These are phyloP conservation scores for Crypturellus undulatus DNA, from an alignment of 2,113 vertebrate genomes.

Conservation along the genomic window DNA sequence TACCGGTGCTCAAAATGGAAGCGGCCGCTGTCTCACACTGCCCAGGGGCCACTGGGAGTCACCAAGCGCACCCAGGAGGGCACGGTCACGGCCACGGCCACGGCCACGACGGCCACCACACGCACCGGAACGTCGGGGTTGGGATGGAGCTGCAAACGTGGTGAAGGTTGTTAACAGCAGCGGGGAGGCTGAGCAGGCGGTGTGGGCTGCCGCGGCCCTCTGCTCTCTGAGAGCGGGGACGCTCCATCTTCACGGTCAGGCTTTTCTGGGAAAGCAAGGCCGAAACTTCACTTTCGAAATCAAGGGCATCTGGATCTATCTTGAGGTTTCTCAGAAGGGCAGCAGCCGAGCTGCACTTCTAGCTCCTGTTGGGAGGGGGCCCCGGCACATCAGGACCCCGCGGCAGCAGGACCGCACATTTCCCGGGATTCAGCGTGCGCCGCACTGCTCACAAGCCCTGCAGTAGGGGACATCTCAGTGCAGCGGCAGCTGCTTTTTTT, in stretches of 20 bases:
- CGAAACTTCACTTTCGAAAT: neutral
- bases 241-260: neutral
- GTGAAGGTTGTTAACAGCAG: too few relatives aligned
- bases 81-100: too few relatives aligned
- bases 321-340: neutral
- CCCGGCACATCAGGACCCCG: neutral
- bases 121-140: too few relatives aligned
- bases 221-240: accelerated
- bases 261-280: accelerated
- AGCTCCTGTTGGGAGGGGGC: neutral
- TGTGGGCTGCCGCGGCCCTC: neutral
- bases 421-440: accelerated
- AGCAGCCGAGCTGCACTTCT: neutral
- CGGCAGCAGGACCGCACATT: accelerated
- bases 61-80: too few relatives aligned
- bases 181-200: neutral
- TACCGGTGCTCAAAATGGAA: too few relatives aligned
- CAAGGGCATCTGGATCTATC: accelerated
- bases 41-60: neutral
- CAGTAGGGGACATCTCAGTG: accelerated
- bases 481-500: accelerated
- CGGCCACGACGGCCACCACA: too few relatives aligned
- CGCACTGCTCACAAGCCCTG: accelerated
- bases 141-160: too few relatives aligned
- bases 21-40: neutral